Evolutionary conservation across 2,888 invertebrate genomes (phyloP).

Genomic region (Temnothorax unifasciatus): DNA sequence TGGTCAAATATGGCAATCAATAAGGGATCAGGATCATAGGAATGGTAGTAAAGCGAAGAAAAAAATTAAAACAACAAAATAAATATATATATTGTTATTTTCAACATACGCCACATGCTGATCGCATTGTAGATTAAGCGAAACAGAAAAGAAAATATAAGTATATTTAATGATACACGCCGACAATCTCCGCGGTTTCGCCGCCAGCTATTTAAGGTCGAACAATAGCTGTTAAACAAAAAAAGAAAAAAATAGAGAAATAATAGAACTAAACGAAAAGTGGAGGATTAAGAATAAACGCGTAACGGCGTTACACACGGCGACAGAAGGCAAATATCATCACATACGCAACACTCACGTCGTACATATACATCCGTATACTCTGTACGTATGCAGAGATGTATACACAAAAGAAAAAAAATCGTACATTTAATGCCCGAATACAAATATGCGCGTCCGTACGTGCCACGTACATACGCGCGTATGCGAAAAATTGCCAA

Average conservation of each 20-base stretch:
- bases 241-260: constrained; percentile 13
- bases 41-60: constrained; percentile 70
- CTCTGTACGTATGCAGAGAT: constrained; percentile 57
- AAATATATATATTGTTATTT: constrained; percentile 82
- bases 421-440: constrained; percentile 69
- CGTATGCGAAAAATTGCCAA: constrained; percentile 47
- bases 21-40: constrained; percentile 21
- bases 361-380: constrained; percentile 48
- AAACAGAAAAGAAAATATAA: constrained; percentile 66
- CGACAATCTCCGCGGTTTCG: constrained; percentile 42
- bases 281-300: constrained; percentile 41
- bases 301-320: constrained; percentile 62
- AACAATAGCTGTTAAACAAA: not conserved
- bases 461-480: constrained; percentile 55
- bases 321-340: constrained; percentile 59
- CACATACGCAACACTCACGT: constrained; percentile 60
- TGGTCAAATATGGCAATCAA: constrained; percentile 7
- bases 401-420: constrained; percentile 55
- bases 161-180: constrained; percentile 55
- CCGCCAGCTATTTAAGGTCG: not conserved
- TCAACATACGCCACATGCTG: constrained; percentile 78
- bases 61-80: constrained; percentile 82
- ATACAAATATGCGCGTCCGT: constrained; percentile 62
- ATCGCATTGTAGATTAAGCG: constrained; percentile 70
- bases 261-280: constrained; percentile 37